phyloP scores from a whole-genome alignment of 2,113 vertebrate genomes.

The Malurus alboscapulatus region DNA sequence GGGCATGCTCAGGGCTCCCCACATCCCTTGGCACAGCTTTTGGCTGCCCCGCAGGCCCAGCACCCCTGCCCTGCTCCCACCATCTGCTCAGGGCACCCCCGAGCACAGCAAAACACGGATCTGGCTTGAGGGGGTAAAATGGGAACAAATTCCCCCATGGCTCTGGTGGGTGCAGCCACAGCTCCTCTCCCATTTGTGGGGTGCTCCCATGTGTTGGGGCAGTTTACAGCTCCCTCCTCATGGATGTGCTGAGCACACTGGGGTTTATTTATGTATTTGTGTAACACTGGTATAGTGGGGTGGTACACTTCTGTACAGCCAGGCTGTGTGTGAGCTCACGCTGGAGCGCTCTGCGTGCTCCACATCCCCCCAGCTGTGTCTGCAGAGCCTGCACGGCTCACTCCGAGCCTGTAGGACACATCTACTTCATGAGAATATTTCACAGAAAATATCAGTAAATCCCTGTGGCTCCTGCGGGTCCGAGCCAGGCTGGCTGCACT shows the following conservation, averaged over 20 bases:
- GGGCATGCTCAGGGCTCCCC: not conserved
- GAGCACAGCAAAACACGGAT: rapidly evolving
- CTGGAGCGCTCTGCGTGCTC: rapidly evolving
- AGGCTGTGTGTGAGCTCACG: not conserved
- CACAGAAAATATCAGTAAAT: not conserved
- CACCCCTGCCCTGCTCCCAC: rapidly evolving
- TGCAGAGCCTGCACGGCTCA: not conserved
- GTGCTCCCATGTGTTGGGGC: not conserved
- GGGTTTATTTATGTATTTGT: not conserved
- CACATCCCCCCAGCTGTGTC: not conserved
- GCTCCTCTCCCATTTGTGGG: rapidly evolving
- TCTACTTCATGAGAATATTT: not conserved
- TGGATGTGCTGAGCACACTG: rapidly evolving
- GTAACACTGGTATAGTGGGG: rapidly evolving
- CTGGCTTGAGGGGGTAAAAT: rapidly evolving
- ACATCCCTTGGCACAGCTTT: not conserved
- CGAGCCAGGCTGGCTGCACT: rapidly evolving
- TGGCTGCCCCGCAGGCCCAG: rapidly evolving
- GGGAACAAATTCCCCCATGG: not conserved
- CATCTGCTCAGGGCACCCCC: not conserved
- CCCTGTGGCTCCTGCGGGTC: rapidly evolving
- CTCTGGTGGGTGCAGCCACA: not conserved
- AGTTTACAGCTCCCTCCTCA: not conserved
- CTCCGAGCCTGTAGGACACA: rapidly evolving
- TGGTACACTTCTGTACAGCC: rapidly evolving